Percentiles rank a stretch among this genome's conserved stretches.
Evolutionary conservation across 2,113 vertebrate species (phyloP).

Genomic region (Heterochromis multidens): DNA sequence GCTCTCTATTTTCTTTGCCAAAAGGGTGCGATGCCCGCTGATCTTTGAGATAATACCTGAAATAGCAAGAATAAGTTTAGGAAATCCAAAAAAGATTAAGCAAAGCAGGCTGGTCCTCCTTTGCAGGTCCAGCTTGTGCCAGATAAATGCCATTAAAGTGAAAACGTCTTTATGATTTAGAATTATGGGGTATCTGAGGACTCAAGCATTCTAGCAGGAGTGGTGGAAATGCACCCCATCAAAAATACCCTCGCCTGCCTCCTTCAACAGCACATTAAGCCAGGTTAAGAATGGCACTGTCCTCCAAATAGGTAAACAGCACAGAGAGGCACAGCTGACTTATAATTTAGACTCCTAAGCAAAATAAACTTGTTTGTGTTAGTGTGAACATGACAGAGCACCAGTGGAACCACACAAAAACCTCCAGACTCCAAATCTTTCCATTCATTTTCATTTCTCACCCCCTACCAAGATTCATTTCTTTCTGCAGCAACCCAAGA

Average conservation of each 20-base stretch:
- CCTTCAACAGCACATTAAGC: neutral
- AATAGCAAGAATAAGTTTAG: neutral
- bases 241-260: neutral
- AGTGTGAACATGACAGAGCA: constrained; percentile 32
- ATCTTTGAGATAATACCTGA: neutral
- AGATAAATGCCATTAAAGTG: constrained; percentile 2
- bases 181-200: neutral
- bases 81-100: constrained; percentile 34
- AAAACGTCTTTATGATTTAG: neutral
- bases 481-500: constrained; percentile 54
- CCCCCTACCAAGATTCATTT: constrained; percentile 24
- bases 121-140: neutral
- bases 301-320: constrained; percentile 19
- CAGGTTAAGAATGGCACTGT: neutral
- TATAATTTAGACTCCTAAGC: constrained; percentile 39
- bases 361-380: constrained; percentile 39
- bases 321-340: constrained; percentile 3
- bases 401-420: constrained; percentile 22
- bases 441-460: constrained; percentile 37
- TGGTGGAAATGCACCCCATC: neutral
- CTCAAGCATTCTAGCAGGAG: neutral
- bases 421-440: constrained; percentile 4
- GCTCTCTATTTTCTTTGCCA: neutral
- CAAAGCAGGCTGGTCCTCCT: neutral
- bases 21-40: neutral